Conservation (phyloP, 2,113 vertebrate species). For the Reinhardtius hippoglossoides region DNA sequence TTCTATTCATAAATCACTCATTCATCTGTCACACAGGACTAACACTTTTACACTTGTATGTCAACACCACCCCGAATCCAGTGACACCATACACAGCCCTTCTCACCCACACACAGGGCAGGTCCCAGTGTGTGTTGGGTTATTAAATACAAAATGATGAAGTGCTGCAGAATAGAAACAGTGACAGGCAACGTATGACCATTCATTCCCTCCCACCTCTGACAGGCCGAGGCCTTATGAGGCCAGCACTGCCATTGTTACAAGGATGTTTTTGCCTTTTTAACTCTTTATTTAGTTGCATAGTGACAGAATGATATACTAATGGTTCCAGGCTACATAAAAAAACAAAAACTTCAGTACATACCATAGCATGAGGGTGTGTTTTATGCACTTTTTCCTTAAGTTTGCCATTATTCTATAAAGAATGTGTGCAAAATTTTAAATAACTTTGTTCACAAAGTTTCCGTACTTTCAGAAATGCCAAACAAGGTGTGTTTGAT, state of each 20-base stretch:
- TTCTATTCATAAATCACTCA: background rate
- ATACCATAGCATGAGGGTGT: too few relatives aligned
- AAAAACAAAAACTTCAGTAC: too few relatives aligned
- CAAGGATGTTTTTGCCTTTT: background rate
- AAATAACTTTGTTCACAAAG: too few relatives aligned
- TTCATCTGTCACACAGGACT: constrained; percentile 9
- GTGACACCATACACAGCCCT: constrained; percentile 12
- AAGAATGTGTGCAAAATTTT: too few relatives aligned
- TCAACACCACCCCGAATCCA: constrained; percentile 14
- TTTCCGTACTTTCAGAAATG: too few relatives aligned
- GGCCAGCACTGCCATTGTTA: background rate
- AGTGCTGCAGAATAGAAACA: constrained; percentile 36
- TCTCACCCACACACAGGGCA: constrained; percentile 27
- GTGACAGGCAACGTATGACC: constrained; percentile 36
- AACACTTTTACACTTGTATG: constrained; percentile 17
- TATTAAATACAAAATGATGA: constrained; percentile 48
- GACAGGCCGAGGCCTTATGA: background rate
- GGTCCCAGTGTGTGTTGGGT: background rate
- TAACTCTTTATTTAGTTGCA: background rate
- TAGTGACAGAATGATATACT: background rate
- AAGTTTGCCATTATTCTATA: too few relatives aligned
- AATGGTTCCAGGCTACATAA: too few relatives aligned
- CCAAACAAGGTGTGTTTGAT: too few relatives aligned
- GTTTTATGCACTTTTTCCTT: too few relatives aligned
- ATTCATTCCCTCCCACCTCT: constrained; percentile 45